These are phyloP conservation scores for Rhombomys opimus DNA, from an alignment of 2,113 vertebrate species.

Conservation along the genomic window DNA sequence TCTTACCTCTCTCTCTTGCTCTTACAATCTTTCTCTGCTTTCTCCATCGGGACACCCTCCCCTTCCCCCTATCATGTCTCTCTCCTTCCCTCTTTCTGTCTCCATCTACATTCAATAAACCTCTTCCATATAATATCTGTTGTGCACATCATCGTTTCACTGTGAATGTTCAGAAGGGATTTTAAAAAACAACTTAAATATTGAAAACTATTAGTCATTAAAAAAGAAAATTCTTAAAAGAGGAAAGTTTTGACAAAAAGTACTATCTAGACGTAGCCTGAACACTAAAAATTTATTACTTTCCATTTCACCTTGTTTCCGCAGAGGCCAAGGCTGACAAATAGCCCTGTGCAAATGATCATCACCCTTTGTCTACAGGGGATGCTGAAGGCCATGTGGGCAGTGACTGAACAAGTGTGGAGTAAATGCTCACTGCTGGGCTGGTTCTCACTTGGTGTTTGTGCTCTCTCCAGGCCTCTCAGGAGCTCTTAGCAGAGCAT, in stretches of 20 bases:
- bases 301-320: slow-evolving; percentile 42
- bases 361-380: not conserved
- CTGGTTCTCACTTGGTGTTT: not conserved
- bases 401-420: not conserved
- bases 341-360: not conserved
- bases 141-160: too few species aligned
- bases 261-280: not conserved
- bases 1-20: too few species aligned
- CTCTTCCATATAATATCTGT: too few species aligned
- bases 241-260: slow-evolving; percentile 41
- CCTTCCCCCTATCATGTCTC: too few species aligned
- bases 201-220: slow-evolving; percentile 14
- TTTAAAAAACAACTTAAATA: not conserved
- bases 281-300: slow-evolving; percentile 31
- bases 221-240: slow-evolving; percentile 47
- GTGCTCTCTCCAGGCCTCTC: not conserved
- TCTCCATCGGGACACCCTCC: too few species aligned
- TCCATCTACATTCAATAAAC: too few species aligned
- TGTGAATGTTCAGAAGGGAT: not conserved
- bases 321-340: slow-evolving; percentile 19
- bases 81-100: too few species aligned
- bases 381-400: not conserved
- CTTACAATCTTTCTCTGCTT: too few species aligned
- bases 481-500: not conserved
- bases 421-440: not conserved